Conservation (phyloP, 2,888 invertebrate genomes). For the Ornithoptera alexandrae region DNA sequence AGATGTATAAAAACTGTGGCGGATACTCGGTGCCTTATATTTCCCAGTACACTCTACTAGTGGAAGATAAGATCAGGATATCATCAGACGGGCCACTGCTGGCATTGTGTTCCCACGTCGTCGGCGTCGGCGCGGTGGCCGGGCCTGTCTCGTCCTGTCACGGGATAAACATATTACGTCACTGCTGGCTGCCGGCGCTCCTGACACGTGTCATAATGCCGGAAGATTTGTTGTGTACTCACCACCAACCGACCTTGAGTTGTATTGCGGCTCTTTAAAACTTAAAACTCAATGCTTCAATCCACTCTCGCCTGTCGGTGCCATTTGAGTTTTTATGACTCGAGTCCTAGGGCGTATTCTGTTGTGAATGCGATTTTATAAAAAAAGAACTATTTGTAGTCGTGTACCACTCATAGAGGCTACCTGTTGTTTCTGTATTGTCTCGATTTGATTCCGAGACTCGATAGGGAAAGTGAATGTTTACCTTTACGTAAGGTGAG, state of each 20-base stretch:
- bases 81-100: conserved; percentile 30
- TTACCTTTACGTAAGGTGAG: conserved; percentile 30
- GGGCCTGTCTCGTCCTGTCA: conserved; percentile 35
- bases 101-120: conserved; percentile 56
- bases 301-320: not conserved
- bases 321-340: conserved; percentile 5
- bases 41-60: no score
- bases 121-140: conserved; percentile 39
- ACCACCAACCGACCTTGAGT: conserved; percentile 33
- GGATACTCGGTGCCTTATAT: no score
- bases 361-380: not conserved
- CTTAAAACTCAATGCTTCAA: conserved; percentile 3
- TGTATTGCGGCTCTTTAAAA: conserved; percentile 19
- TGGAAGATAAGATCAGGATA: conserved; percentile 17
- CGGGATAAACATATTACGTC: conserved; percentile 71
- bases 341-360: conserved; percentile 36
- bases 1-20: no score
- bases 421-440: conserved; percentile 65
- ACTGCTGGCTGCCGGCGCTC: conserved; percentile 66
- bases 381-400: conserved; percentile 36
- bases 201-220: conserved; percentile 66
- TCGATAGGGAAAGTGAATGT: conserved; percentile 38
- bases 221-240: conserved; percentile 46
- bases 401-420: conserved; percentile 42
- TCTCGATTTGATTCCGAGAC: conserved; percentile 55